Base-by-base conservation (phyloP, 2,797 vertebrate species). In the Sorex maritimensis region DNA sequence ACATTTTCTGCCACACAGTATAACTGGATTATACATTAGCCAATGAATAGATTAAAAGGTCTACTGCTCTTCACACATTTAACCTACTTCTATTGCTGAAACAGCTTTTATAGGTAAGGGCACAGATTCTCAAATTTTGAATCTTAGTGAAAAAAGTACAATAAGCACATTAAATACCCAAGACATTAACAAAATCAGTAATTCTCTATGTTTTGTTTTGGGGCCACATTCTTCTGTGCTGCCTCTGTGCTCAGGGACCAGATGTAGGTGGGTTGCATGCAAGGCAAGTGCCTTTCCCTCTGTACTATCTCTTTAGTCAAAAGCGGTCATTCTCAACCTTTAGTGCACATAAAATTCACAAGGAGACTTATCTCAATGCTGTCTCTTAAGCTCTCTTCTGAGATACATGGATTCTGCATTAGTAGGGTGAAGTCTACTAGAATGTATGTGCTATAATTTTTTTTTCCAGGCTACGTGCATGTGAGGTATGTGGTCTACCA, bases 81-180 rank as follows among this genome's bases (percentile, higher is more conserved):
- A 94, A 89, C 10, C 24, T 87, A 73, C 78, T 11, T 93, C 77
- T 26, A 77, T 63, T 49, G 81, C 82, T 44, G 41, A 4, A 95
- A 86, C 17, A 49, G 75, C 44, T 88, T 84, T 91, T 93, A 46
- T 85, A 81, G 46, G 94, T 28, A 87, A 67, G 55, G 55, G 28
- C 30, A 95, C 52, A 86, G 44, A 44, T 44, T 44, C 55, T 26
- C 82, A 82, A 77, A 63, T 68, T 14, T 95, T 72, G 83, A 90
- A 86, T 90, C 92, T 90, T 24, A 81, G 19, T 55, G 73, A 69
- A 26, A 65, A 81, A 9, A 91, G 28, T 84, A n/a, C 52, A 90
- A 41, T 69, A 91, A 72, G 21, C 38, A 91, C n/a, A 86, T 78
- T 81, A 41, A 91, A 77, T 41, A 86, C 1, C 86, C 19, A 92